Conservation (phyloP, 2,888 invertebrate species). For the Subacronicta megacephala region DNA sequence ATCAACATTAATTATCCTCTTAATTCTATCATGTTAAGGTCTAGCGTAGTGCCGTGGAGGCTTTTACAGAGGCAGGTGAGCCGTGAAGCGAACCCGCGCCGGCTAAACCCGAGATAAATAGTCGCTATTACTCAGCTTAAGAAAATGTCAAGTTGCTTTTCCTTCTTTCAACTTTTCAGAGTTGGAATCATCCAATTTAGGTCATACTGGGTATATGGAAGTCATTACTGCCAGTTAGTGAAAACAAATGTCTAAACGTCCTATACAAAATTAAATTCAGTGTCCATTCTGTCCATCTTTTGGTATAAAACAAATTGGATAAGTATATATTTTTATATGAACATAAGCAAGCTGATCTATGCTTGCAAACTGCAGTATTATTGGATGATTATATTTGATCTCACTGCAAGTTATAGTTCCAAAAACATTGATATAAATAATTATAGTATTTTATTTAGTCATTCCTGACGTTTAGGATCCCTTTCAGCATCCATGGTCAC, state of each 20-base stretch:
- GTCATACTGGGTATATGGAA: conserved; percentile 39
- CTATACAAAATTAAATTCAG: too few species aligned
- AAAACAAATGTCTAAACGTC: conserved; percentile 15
- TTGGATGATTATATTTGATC: neutral
- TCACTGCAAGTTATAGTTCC: too few species aligned
- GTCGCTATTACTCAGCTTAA: conserved; percentile 52
- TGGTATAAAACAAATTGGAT: too few species aligned
- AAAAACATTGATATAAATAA: too few species aligned
- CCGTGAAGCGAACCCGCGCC: conserved; percentile 37
- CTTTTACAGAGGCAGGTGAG: conserved; percentile 57
- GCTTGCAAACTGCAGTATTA: too few species aligned
- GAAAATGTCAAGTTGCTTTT: conserved; percentile 53
- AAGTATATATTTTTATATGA: too few species aligned
- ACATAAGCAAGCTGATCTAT: too few species aligned
- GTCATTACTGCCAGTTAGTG: conserved; percentile 20
- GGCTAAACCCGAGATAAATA: conserved; percentile 52
- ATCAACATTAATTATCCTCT: conserved; percentile 59
- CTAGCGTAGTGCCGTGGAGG: conserved; percentile 17
- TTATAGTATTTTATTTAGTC: too few species aligned
- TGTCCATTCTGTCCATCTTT: too few species aligned
- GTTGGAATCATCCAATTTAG: conserved; percentile 46
- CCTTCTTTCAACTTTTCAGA: conserved; percentile 50
- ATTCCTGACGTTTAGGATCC: too few species aligned
- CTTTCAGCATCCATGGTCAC: too few species aligned
- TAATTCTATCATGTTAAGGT: conserved; percentile 56